Evolutionary conservation across 2,888 invertebrate genomes (phyloP).

Genomic region (Odontomyia ornata): DNA sequence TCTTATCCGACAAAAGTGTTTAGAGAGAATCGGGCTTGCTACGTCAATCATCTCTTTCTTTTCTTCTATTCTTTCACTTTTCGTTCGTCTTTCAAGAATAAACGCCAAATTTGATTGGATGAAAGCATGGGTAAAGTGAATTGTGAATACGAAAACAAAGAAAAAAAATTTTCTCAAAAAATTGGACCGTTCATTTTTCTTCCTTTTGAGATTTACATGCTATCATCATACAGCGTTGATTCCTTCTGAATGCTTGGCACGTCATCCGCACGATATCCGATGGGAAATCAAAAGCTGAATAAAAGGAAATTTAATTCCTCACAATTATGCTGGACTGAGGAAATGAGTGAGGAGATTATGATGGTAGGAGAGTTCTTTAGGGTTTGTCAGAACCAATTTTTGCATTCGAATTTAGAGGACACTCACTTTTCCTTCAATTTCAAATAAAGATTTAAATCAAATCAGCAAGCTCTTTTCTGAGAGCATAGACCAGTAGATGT

Average conservation of each 20-base stretch:
- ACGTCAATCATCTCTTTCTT: too few species aligned
- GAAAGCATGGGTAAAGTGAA: neutral
- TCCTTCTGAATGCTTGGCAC: slow-evolving; percentile 1
- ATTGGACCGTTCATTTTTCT: neutral
- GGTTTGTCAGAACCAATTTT: neutral
- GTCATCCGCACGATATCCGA: slow-evolving; percentile 13
- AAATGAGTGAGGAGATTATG: too few species aligned
- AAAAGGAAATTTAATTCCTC: slow-evolving; percentile 26
- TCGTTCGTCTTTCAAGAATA: neutral
- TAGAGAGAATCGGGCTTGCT: too few species aligned
- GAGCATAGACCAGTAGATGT: too few species aligned
- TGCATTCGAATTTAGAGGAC: neutral
- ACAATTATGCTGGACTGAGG: neutral
- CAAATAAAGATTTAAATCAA: too few species aligned
- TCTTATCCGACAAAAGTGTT: too few species aligned
- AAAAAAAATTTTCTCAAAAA: neutral
- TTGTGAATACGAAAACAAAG: too few species aligned
- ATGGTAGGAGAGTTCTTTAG: neutral
- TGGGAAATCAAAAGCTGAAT: slow-evolving; percentile 18
- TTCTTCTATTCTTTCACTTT: neutral
- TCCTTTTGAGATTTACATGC: neutral
- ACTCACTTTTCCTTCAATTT: neutral
- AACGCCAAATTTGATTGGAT: slow-evolving; percentile 1
- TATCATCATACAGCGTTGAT: neutral
- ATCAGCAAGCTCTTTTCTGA: too few species aligned